Base-by-base conservation (phyloP, 2,113 vertebrate genomes). In the Emydocephalus ijimae region DNA sequence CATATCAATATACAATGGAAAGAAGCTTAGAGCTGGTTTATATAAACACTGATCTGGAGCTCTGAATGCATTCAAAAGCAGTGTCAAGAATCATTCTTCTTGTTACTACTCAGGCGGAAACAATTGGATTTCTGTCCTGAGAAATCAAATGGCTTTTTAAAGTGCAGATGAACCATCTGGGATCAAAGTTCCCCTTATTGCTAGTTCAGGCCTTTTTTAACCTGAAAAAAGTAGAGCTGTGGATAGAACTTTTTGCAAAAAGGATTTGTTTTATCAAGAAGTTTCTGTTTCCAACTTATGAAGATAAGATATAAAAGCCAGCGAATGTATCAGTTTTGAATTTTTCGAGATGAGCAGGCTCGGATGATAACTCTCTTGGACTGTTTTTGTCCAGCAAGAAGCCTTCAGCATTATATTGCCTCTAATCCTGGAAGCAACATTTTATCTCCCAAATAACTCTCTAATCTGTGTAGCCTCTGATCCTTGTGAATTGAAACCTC, bases 91-190 rank as follows among this genome's bases (percentile, higher is more conserved):
- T 12, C 14, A 93, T 2, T 91, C 57, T 50, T n/a, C 89, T 88
- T 88, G 55, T 92, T 91, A 91, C 43, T 64, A 92, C 34, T 93
- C 55, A 94, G 92, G 74, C 69, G 88, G 91, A 85, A 96, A 92
- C 85, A 90, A 85, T 20, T 92, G 81, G 20, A 95, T 94, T 91
- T 92, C 55, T 15, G 92, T 81, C 9, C 12, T 90, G 57, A 92
- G 57, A 94, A 93, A 21, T 24, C 59, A 93, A 94, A 94, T 0
- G 1, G 45, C 88, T 93, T 91, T 92, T 34, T 87, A 93, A 92
- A 92, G 92, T 52, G 15, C 21, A 26, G 12, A 54, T 61, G 88
- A 95, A 85, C 85, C 86, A 94, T 1, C 0, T 50, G 74, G 91
- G 54, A 96, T 54, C 92, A 93, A 94, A 94, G 91, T 69, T 89